phyloP scores from a whole-genome alignment of 2,888 invertebrate genomes.

The Spilarctia lutea region DNA sequence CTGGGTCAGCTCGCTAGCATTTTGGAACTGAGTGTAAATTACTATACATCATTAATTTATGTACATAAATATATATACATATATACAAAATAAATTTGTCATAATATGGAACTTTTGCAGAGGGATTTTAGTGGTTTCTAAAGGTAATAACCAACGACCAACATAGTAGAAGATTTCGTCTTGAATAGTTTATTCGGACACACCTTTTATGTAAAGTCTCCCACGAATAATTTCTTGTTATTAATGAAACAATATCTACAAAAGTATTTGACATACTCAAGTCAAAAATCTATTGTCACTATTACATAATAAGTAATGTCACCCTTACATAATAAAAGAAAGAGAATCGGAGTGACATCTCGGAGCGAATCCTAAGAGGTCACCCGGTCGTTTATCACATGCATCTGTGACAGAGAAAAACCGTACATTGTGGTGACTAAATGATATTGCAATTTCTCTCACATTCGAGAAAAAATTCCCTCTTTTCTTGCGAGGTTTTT shows the following conservation, averaged over 20 bases:
- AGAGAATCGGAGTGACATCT: slow-evolving; percentile 52
- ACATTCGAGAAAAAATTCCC: slow-evolving; percentile 53
- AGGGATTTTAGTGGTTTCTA: too few relatives aligned
- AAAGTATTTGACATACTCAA: background rate
- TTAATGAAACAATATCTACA: background rate
- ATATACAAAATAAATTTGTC: too few relatives aligned
- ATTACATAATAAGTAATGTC: slow-evolving; percentile 3
- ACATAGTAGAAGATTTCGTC: too few relatives aligned
- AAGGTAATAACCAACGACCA: too few relatives aligned
- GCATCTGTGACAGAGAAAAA: slow-evolving; percentile 71
- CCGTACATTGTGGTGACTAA: slow-evolving; percentile 64
- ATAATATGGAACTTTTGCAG: too few relatives aligned
- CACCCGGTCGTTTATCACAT: slow-evolving; percentile 74
- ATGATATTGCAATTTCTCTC: slow-evolving; percentile 75
- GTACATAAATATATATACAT: too few relatives aligned
- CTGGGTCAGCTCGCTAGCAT: too few relatives aligned
- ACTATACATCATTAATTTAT: too few relatives aligned
- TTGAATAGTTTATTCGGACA: background rate
- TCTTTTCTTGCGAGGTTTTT: slow-evolving; percentile 30
- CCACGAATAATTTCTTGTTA: background rate
- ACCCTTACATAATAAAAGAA: slow-evolving; percentile 7
- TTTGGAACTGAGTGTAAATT: too few relatives aligned
- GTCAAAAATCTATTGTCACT: background rate
- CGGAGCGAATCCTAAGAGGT: slow-evolving; percentile 43
- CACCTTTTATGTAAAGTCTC: too few relatives aligned